Evolutionary conservation across 2,113 vertebrate genomes (phyloP), one percentile per base, ranked within the genome.

Genomic region (Ia io): DNA sequence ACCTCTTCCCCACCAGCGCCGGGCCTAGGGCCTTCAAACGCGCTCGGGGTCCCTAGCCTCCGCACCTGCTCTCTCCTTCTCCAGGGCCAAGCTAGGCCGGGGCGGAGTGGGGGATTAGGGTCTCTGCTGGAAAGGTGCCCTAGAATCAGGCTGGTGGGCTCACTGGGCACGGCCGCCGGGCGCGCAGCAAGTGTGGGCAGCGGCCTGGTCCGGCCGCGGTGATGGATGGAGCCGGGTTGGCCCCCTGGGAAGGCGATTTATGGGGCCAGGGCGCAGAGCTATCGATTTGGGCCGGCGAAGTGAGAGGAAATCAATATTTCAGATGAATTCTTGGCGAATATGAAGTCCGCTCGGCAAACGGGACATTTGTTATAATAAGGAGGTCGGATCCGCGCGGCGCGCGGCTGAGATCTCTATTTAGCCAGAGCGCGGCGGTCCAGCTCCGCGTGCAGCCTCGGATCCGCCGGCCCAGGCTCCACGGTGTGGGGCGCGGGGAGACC

Each of bases 221-320:
- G 97, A 96, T 96, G 97, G 92, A 97, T 96, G 95, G 93, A 95
- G 84, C 76, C 37, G 10, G 86, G 85, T 65, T 22, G 22, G 91
- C 91, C 9, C 9, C 16, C 82, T 2, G 89, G 88, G 90, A 95
- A 97, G 78, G 91, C 93, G 95, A 96, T 97, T 97, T 94, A 95
- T 93, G 96, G 91, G 91, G 90, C 97, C 95, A 93, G 96, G 97
- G 96, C 96, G 44, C 97, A 87, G 79, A 73, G 73, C 88, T 91
- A 97, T 98, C 94, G 97, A 98, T 97, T 93, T 74, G 80, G 95
- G 84, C 94, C 61, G 51, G 78, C 70, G 25, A 88, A 95, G 97
- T 96, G 96, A 97, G 92, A 97, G 94, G 93, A 97, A 97, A 98
- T 97, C 97, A 61, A 97, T 98, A 97, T 96, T 93, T 97, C 97